A percentile compares a stretch with the other conserved stretches of the same genome.
Conservation (phyloP, 2,113 vertebrate species). For the Columba livia region DNA sequence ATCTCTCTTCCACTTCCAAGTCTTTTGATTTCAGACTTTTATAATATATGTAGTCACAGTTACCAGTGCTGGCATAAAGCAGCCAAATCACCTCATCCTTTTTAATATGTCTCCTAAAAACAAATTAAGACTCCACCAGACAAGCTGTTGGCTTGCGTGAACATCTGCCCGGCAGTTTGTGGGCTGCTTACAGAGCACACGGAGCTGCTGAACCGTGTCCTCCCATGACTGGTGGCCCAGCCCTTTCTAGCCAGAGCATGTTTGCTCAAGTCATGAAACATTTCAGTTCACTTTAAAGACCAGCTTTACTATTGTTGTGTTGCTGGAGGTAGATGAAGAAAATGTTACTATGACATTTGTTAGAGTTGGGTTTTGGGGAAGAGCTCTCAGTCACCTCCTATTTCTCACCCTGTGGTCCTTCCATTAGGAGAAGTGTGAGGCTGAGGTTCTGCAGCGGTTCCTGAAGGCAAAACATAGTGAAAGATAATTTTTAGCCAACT, state of each 20-base stretch:
- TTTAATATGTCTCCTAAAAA: conserved; percentile 13
- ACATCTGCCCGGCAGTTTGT: neutral
- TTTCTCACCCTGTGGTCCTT: neutral
- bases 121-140: conserved; percentile 20
- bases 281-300: neutral
- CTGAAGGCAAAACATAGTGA: neutral
- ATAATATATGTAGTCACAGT: neutral
- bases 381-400: neutral
- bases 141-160: neutral
- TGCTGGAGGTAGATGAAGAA: neutral
- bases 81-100: neutral
- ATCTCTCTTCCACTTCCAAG: neutral
- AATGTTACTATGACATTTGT: neutral
- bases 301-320: neutral
- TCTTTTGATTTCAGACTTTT: conserved; percentile 1
- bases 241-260: neutral
- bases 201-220: neutral
- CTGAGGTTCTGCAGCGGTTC: neutral
- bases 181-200: neutral
- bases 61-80: neutral
- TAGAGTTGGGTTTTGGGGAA: neutral
- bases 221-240: rapidly evolving
- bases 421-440: neutral
- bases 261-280: neutral
- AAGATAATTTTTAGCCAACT: conserved; percentile 1